Conservation (phyloP, 2,888 invertebrate species). For the Euplagia quadripunctaria region DNA sequence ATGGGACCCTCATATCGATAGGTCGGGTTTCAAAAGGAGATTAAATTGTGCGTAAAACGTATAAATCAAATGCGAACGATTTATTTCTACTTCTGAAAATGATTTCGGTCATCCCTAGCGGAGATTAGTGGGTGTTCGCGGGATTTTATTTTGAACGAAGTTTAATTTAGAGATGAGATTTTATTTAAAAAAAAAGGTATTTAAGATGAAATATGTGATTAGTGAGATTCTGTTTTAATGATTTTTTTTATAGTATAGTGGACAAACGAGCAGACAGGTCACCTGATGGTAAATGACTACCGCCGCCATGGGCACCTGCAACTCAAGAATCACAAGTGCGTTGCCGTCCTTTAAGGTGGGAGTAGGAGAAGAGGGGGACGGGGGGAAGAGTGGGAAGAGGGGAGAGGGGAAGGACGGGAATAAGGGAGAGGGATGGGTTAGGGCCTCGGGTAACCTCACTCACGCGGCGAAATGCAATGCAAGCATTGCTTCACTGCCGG, state of each 20-base stretch:
- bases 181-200: slow-evolving; percentile 1
- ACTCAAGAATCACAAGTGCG: too few species aligned
- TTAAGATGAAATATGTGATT: slow-evolving; percentile 2
- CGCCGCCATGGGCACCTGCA: too few species aligned
- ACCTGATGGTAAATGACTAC: too few species aligned
- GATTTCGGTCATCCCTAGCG: slow-evolving; percentile 45
- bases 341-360: too few species aligned
- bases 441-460: too few species aligned
- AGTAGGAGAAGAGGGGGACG: too few species aligned
- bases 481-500: too few species aligned
- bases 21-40: slow-evolving; percentile 34
- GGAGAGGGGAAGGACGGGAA: too few species aligned
- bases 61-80: slow-evolving; percentile 53
- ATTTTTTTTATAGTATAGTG: not conserved
- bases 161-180: slow-evolving; percentile 23
- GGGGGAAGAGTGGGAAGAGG: too few species aligned
- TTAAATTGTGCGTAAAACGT: slow-evolving; percentile 50
- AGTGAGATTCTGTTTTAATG: not conserved
- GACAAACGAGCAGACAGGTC: too few species aligned
- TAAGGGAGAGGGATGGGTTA: too few species aligned
- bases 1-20: slow-evolving; percentile 35
- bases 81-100: slow-evolving; percentile 48
- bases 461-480: too few species aligned
- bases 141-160: slow-evolving; percentile 43
- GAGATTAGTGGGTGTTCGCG: slow-evolving; percentile 42